Percentiles rank a stretch among this genome's conserved stretches.
Evolutionary conservation across 2,113 vertebrate genomes (phyloP).

Genomic region (Uria aalge): DNA sequence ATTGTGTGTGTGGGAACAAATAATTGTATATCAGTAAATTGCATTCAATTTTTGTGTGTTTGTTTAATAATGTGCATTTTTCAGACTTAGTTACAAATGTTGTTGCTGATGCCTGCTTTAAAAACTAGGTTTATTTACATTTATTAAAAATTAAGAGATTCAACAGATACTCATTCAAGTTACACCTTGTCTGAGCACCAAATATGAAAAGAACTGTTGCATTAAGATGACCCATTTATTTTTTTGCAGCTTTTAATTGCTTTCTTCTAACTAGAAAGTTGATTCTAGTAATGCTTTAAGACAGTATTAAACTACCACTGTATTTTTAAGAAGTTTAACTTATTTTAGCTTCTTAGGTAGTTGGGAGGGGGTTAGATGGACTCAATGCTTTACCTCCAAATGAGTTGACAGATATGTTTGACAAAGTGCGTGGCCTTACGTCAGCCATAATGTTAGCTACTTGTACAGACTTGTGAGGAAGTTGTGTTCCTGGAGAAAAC

Average conservation of each 20-base stretch:
- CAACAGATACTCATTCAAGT: background rate
- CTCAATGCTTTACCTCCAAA: background rate
- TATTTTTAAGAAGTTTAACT: background rate
- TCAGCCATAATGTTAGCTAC: background rate
- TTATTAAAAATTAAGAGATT: background rate
- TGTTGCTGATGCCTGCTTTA: background rate
- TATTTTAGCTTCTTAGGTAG: background rate
- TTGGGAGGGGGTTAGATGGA: background rate
- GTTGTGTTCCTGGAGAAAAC: background rate
- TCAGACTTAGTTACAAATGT: background rate
- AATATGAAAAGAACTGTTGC: background rate
- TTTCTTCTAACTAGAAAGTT: background rate
- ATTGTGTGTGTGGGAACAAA: background rate
- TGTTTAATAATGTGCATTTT: background rate
- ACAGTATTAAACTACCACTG: background rate
- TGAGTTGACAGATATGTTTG: background rate
- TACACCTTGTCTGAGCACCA: background rate
- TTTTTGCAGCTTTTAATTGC: background rate
- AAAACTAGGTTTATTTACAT: background rate
- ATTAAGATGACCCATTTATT: background rate
- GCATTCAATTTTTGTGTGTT: background rate
- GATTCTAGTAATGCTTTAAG: background rate
- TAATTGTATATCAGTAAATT: background rate
- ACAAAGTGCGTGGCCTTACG: fast-evolving
- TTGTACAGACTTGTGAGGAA: background rate